phyloP scores from a whole-genome alignment of 2,888 invertebrate genomes.

The Athrips mouffetella region DNA sequence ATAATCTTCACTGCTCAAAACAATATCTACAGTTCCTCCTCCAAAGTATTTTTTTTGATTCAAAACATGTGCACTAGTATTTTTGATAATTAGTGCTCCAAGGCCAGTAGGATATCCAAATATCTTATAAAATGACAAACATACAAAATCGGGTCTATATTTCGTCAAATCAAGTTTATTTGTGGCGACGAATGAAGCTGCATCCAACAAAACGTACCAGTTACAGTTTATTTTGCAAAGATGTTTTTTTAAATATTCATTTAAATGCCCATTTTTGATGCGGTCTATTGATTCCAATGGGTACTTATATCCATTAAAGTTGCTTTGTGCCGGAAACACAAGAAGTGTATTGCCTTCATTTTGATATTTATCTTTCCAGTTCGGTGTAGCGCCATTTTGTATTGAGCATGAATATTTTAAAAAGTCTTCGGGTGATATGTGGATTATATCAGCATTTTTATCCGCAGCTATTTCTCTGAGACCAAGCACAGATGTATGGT shows the following conservation, averaged over 20 bases:
- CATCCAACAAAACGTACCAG: slow-evolving; percentile 91
- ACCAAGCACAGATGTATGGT: slow-evolving; percentile 97
- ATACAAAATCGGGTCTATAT: slow-evolving; percentile 91
- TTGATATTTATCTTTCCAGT: slow-evolving; percentile 34
- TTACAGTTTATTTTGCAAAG: slow-evolving; percentile 61
- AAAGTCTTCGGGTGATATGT: slow-evolving; percentile 79
- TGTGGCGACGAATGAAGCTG: slow-evolving; percentile 89
- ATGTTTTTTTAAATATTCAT: slow-evolving; percentile 54
- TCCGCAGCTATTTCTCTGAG: slow-evolving; percentile 86
- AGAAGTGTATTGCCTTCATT: slow-evolving; percentile 78
- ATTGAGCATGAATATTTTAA: slow-evolving; percentile 48
- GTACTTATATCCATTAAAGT: slow-evolving; percentile 95
- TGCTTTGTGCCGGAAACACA: slow-evolving; percentile 94
- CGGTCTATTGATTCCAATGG: slow-evolving; percentile 84
- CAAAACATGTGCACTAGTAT: slow-evolving; percentile 78
- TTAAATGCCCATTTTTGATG: slow-evolving; percentile 79
- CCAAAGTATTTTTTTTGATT: slow-evolving; percentile 89
- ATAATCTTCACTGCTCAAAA: slow-evolving; percentile 83
- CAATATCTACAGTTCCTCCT: slow-evolving; percentile 95
- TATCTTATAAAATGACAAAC: slow-evolving; percentile 97
- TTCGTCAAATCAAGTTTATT: slow-evolving; percentile 85
- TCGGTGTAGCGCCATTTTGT: background rate
- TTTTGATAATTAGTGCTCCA: slow-evolving; percentile 90
- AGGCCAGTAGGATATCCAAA: slow-evolving; percentile 97
- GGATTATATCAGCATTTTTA: slow-evolving; percentile 74